Base-by-base conservation (phyloP, 2,797 vertebrate species). In the Bradypus variegatus region DNA sequence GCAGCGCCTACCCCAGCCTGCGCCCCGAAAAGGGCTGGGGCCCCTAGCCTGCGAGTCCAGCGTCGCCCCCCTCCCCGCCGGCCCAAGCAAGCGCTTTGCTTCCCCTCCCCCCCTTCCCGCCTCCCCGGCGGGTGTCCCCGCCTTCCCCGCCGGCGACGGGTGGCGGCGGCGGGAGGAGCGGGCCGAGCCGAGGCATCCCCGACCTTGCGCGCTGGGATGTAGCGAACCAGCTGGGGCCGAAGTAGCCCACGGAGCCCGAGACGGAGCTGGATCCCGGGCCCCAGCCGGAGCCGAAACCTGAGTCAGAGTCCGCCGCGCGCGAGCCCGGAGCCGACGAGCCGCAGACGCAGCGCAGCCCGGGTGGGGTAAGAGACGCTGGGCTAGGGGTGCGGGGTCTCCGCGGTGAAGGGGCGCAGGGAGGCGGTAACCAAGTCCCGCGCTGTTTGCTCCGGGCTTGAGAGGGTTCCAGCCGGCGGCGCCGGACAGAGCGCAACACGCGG, bases 61-160 rank as follows among this genome's bases (percentile, higher is more conserved):
- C 93, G 87, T 89, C 45, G 88, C 94, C 93, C 92, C 95, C 95
- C 93, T 95, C 95, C 94, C 91, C 75, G 79, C 85, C 6, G 73
- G 92, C 93, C 62, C 85, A 2, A 31, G 67, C 69, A 3, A 62
- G 79, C 9, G 50, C 91, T 90, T 93, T 41, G 86, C 31, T 89
- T 93, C 94, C 93, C 94, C 95, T 90, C 96, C 94, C 94, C 91
- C 92, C 88, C 93, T 91, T 88, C 95, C 92, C 93, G 93, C 96
- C 95, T 95, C 94, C 94, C 91, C 45, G 45, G 85, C 82, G 93
- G 12, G 93, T 96, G 95, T 96, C 95, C 94, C 96, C 95, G 95
- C 80, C 94, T 82, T 29, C 89, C 91, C 95, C 16, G 90, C 84
- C 60, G 95, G 92, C 93, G n/a, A 79, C n/a, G 48, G 94, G 88